Evolutionary conservation across 2,797 vertebrate genomes (phyloP).

Genomic region (Coccyzus lansbergi): DNA sequence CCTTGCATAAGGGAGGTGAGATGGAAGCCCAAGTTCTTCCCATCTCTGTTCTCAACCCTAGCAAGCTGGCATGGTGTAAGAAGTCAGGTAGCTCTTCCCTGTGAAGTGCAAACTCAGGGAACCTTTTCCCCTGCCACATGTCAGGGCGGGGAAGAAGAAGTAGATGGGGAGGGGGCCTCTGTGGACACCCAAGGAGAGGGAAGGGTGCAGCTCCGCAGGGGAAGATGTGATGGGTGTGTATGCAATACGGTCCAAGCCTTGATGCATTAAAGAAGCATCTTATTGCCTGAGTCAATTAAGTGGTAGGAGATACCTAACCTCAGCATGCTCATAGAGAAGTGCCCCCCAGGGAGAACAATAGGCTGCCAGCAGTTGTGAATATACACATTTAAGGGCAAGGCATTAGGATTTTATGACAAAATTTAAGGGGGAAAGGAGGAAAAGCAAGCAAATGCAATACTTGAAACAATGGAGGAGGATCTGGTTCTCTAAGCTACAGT

Average conservation of each 20-base stretch:
- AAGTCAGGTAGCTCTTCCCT: not conserved
- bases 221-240: not conserved
- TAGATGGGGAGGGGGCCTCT: not conserved
- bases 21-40: not conserved
- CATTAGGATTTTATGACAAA: not conserved
- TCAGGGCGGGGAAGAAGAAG: not conserved
- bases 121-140: not conserved
- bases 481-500: not conserved
- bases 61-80: rapidly evolving
- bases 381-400: not conserved
- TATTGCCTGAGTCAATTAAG: not conserved
- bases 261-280: not conserved
- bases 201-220: not conserved
- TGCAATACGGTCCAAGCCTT: not conserved
- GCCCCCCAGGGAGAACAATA: not conserved
- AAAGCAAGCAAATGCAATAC: not conserved
- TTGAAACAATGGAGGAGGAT: not conserved
- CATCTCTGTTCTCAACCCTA: not conserved
- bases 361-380: not conserved
- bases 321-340: not conserved
- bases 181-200: not conserved
- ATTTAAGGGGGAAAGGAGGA: not conserved
- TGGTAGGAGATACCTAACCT: not conserved
- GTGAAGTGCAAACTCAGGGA: not conserved
- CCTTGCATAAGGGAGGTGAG: rapidly evolving